phyloP scores from a whole-genome alignment of 2,888 invertebrate species.

The Eupithecia abbreviata region DNA sequence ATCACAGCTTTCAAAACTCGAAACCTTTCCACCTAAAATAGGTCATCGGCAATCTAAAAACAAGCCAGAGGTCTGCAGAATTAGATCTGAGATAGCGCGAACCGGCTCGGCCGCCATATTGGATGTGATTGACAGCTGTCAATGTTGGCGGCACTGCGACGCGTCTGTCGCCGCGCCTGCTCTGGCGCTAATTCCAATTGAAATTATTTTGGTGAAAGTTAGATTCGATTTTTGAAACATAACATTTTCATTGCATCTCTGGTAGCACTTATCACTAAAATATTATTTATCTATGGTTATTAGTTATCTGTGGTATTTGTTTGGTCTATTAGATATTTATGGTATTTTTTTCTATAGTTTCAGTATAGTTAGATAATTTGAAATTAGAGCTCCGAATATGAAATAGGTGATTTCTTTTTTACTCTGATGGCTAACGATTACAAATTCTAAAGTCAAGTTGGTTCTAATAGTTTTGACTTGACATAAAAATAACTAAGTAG shows the following conservation, averaged over 20 bases:
- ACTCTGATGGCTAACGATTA: no score
- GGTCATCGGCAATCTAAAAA: constrained; percentile 59
- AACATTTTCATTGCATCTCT: not conserved
- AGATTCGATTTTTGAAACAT: not conserved
- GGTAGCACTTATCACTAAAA: not conserved
- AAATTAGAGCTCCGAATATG: no score
- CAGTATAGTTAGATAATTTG: not conserved
- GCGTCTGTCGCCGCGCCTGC: constrained; percentile 74
- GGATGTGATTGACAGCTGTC: constrained; percentile 83
- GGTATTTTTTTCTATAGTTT: not conserved
- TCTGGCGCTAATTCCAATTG: constrained; percentile 70
- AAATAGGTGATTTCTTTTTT: no score
- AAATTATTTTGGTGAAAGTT: constrained; percentile 36
- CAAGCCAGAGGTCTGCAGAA: constrained; percentile 54
- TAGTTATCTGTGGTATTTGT: no score
- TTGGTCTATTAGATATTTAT: no score
- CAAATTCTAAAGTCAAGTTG: no score
- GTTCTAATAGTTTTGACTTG: no score
- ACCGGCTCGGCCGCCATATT: constrained; percentile 80
- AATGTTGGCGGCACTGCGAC: constrained; percentile 81
- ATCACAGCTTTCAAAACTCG: not conserved
- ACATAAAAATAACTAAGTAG: no score
- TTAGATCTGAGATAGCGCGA: constrained; percentile 61
- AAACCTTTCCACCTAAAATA: constrained; percentile 39
- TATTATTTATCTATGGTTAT: not conserved